These are phyloP conservation scores for Oryzias javanicus DNA, from an alignment of 2,113 vertebrate genomes.

Conservation along the genomic window DNA sequence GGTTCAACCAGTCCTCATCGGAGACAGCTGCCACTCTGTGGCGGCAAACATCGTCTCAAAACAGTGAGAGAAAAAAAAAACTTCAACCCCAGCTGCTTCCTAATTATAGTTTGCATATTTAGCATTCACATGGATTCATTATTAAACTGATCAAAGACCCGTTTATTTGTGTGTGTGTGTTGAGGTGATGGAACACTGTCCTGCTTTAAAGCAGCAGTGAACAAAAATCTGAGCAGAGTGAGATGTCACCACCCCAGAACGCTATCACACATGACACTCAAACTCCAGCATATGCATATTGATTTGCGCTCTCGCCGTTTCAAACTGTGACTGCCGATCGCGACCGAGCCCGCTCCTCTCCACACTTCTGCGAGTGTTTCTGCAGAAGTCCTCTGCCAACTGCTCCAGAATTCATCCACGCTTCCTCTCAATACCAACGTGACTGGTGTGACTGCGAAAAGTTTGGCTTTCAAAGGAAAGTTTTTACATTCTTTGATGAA, in stretches of 20 bases:
- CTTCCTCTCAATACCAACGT: constrained; percentile 44
- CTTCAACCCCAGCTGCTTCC: constrained; percentile 2
- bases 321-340: constrained; percentile 60
- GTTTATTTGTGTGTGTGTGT: constrained; percentile 1
- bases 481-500: constrained; percentile 29
- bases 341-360: constrained; percentile 55
- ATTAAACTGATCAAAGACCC: constrained; percentile 31
- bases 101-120: constrained; percentile 33
- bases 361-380: constrained; percentile 64
- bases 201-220: constrained; percentile 16
- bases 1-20: constrained; percentile 33
- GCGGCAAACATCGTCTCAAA: constrained; percentile 9
- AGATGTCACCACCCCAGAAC: constrained; percentile 58
- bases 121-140: constrained; percentile 20
- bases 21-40: constrained; percentile 41
- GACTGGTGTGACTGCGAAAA: constrained; percentile 36
- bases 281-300: constrained; percentile 58
- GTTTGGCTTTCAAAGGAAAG: constrained; percentile 43
- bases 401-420: constrained; percentile 69
- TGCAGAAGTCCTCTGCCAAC: constrained; percentile 59
- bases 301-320: constrained; percentile 43
- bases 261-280: constrained; percentile 54
- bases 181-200: neutral
- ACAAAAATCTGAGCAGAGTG: constrained; percentile 40
- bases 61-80: constrained; percentile 11